Conservation (phyloP, 1,140 invertebrate genomes). For the Hermetia illucens region DNA sequence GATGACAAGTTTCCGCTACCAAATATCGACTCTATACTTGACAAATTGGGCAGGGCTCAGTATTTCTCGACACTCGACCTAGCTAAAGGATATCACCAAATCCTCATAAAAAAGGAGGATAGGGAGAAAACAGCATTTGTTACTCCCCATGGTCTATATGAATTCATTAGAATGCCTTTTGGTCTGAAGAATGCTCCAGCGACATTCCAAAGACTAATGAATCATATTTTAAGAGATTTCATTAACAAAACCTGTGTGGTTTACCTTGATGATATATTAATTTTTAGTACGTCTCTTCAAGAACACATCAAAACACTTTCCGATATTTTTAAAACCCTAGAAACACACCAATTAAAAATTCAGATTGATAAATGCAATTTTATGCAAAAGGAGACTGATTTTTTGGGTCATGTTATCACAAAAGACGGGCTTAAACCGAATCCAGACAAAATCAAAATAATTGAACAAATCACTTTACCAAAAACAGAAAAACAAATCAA, state of each 20-base stretch:
- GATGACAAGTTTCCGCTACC: constrained; percentile 32
- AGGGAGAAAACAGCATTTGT: constrained; percentile 33
- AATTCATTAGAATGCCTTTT: no score
- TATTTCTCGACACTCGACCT: constrained; percentile 30
- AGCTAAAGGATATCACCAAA: constrained; percentile 34
- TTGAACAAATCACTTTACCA: no score
- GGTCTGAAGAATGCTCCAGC: no score
- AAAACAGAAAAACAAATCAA: constrained; percentile 12
- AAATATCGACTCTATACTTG: constrained; percentile 27
- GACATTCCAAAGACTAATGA: no score
- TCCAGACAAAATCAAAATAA: no score
- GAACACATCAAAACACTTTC: constrained; percentile 13
- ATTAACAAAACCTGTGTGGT: constrained; percentile 8
- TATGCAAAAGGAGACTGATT: constrained; percentile 15
- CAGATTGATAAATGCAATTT: constrained; percentile 18
- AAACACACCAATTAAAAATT: constrained; percentile 17
- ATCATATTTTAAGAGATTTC: no score
- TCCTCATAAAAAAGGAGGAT: constrained; percentile 25
- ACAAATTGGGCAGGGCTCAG: constrained; percentile 15
- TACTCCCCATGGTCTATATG: constrained; percentile 15
- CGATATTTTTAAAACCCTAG: constrained; percentile 11
- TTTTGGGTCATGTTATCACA: constrained; percentile 18
- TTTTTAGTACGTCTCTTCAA: constrained; percentile 8
- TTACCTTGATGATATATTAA: constrained; percentile 14
- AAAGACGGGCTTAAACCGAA: no score